phyloP scores from a whole-genome alignment of 2,113 vertebrate genomes.

The Lepus americanus region DNA sequence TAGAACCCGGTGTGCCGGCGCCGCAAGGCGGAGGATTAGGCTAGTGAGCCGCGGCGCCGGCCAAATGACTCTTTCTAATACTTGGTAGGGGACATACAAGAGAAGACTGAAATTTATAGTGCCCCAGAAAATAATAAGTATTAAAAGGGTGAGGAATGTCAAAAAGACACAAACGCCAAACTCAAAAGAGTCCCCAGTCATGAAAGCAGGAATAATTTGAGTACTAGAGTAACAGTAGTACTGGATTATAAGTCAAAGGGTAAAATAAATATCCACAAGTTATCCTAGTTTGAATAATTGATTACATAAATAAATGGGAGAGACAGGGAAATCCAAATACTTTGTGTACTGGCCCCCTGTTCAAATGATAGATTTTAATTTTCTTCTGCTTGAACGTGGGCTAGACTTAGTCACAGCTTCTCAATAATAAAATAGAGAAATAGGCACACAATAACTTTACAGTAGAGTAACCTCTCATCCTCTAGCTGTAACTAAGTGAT shows the following conservation, averaged over 20 bases:
- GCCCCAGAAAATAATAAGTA: neutral
- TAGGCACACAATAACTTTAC: neutral
- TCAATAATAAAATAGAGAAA: neutral
- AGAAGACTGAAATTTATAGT: neutral
- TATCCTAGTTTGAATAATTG: neutral
- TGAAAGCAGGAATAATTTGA: constrained; percentile 20
- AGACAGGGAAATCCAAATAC: constrained; percentile 18
- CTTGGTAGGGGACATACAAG: neutral
- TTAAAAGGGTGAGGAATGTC: neutral
- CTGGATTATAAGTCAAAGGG: neutral
- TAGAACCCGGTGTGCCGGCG: no score
- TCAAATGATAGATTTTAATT: neutral
- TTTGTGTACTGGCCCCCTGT: neutral
- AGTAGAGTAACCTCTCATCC: neutral
- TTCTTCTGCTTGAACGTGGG: neutral
- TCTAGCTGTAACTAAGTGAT: neutral
- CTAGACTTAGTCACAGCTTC: neutral
- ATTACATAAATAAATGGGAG: neutral
- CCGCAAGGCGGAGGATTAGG: no score
- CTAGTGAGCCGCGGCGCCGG: no score
- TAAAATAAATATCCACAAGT: neutral
- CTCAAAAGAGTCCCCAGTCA: neutral
- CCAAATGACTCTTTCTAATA: neutral
- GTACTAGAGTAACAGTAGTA: neutral
- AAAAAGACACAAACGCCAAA: neutral